Percentiles rank a stretch among this genome's conserved stretches.
These are phyloP conservation scores for Pectinophora gossypiella DNA, from an alignment of 1,140 invertebrate species.

Conservation along the genomic window DNA sequence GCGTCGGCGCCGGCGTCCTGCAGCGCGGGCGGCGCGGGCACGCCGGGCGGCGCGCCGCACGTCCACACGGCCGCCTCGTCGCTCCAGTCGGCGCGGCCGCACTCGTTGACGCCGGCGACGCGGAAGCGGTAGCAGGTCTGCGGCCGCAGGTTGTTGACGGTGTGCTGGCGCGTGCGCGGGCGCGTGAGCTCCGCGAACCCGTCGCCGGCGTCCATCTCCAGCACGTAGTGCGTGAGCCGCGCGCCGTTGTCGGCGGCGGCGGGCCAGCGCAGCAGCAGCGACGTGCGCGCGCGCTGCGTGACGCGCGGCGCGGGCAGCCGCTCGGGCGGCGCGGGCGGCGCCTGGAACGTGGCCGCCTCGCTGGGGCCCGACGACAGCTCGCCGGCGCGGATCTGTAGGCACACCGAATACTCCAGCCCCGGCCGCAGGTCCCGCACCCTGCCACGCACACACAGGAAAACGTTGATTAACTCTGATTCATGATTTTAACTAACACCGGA, in stretches of 20 bases:
- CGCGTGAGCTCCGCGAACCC: constrained; percentile 84
- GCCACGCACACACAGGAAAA: too few relatives aligned
- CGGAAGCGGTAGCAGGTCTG: constrained; percentile 88
- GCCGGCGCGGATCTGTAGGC: constrained; percentile 77
- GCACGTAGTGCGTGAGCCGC: constrained; percentile 83
- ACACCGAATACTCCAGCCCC: constrained; percentile 87
- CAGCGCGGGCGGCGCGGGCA: constrained; percentile 81
- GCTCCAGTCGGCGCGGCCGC: constrained; percentile 85
- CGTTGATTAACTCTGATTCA: too few relatives aligned
- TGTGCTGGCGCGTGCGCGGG: constrained; percentile 83
- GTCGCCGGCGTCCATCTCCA: constrained; percentile 87
- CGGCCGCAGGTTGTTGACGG: constrained; percentile 82
- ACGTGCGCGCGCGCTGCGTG: constrained; percentile 75
- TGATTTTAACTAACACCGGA: too few relatives aligned
- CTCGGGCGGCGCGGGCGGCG: constrained; percentile 82
- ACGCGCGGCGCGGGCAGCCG: constrained; percentile 78
- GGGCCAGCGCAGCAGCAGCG: constrained; percentile 81
- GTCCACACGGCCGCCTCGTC: constrained; percentile 82
- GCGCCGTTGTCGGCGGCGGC: constrained; percentile 86
- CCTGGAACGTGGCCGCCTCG: constrained; percentile 72
- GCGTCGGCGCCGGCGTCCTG: constrained; percentile 77
- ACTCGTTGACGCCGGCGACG: constrained; percentile 87
- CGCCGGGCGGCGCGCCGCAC: constrained; percentile 80
- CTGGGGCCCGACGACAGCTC: constrained; percentile 70
- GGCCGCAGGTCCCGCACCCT: constrained; percentile 88